These are phyloP conservation scores for Mantis religiosa DNA, from an alignment of 2,888 invertebrate genomes.

Conservation along the genomic window DNA sequence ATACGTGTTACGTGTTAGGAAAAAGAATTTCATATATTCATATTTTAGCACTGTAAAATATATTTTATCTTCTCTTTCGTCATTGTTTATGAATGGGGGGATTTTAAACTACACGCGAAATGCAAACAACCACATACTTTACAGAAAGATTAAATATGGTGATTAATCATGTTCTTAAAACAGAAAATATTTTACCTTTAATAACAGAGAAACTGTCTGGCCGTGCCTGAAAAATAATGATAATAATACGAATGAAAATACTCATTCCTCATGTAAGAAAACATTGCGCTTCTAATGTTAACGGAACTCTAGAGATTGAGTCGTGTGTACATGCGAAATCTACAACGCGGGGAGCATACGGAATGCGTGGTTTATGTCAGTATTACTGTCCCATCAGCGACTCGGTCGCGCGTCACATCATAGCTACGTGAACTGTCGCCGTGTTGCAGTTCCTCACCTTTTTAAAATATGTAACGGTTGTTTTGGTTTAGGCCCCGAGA, in stretches of 20 bases:
- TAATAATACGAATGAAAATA: neutral
- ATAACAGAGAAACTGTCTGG: neutral
- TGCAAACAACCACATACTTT: too few relatives aligned
- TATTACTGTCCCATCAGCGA: neutral
- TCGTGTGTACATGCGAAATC: neutral
- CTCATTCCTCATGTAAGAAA: neutral
- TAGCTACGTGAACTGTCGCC: neutral
- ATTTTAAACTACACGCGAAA: neutral
- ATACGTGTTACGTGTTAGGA: neutral
- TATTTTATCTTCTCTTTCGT: neutral
- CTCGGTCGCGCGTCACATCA: neutral
- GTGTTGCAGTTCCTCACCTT: neutral
- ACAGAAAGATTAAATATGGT: neutral
- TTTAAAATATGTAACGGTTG: too few relatives aligned
- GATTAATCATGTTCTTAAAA: neutral
- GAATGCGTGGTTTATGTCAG: neutral
- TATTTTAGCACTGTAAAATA: neutral
- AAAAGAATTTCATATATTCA: too few relatives aligned
- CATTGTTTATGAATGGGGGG: neutral
- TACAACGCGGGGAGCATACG: neutral
- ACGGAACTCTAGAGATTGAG: neutral
- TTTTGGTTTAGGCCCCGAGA: too few relatives aligned
- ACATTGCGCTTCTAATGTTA: neutral
- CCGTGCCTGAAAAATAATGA: too few relatives aligned
- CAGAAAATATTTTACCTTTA: neutral